Base-by-base conservation (phyloP, 2,888 invertebrate species). In the Cremastobaeus sp. region DNA sequence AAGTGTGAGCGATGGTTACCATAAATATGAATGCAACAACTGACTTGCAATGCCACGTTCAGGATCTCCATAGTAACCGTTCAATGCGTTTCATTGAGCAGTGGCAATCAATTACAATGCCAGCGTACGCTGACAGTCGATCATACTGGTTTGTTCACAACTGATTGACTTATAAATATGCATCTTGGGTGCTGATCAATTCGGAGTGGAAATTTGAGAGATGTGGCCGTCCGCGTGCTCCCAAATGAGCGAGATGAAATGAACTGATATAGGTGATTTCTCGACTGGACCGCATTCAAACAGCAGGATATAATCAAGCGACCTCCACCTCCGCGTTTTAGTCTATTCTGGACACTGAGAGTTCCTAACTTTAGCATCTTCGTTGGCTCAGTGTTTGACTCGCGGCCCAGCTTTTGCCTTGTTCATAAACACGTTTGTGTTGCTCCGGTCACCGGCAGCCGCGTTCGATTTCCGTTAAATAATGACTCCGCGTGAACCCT, bases 281-380 rank as follows among this genome's bases (percentile, higher is more conserved):
- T n/a, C 17, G 12, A 12, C 25, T 18, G 17, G 25, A 32, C 32
- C 9, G 32, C 17, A 32, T 28, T 34, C 39, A 57, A 39, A 21
- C 37, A 65, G 43, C 41, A 64, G 69, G 76, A 73, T 76, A 79
- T 80, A 83, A 81, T 79, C 74, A 78, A 83, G 80, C 81, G 83
- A 84, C 84, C 85, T 85, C 85, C 84, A 83, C 84, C 83, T 82
- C 81, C 81, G 81, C 83, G 78, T 79, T 84, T 84, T 77, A 69
- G 78, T 84, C 84, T 86, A 85, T 85, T 85, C 84, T 84, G 80
- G 83, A 85, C 78, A 80, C 79, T 76, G 71, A 50, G 76, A 77
- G 76, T 74, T 68, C 79, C 84, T 84, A 85, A 84, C 79, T 86
- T 85, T 85, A 85, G 84, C 78, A 70, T 78, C 80, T 80, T n/a